Percentiles rank a stretch among this genome's conserved stretches.
Conservation (phyloP, 92 coral and sea anemone genomes). For the Bergia puertoricense region DNA sequence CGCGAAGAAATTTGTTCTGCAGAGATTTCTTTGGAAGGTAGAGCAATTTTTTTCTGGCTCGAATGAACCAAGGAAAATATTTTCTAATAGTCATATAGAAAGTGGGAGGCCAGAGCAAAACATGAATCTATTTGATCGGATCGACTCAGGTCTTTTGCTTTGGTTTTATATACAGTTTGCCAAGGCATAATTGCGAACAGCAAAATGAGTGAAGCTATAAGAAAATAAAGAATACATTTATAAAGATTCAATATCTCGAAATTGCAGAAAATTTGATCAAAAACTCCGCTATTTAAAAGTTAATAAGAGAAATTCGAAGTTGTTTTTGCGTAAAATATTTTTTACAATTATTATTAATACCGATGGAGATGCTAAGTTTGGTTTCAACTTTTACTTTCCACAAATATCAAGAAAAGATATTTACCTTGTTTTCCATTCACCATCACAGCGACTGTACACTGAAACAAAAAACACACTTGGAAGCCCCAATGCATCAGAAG, state of each 20-base stretch:
- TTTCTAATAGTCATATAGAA: neutral
- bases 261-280: neutral
- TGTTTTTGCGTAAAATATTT: neutral
- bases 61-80: neutral
- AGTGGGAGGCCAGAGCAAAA: neutral
- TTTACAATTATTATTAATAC: neutral
- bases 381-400: neutral
- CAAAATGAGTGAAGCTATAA: neutral
- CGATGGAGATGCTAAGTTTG: neutral
- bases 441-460: neutral
- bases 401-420: neutral
- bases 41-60: neutral
- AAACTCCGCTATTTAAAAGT: neutral
- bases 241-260: neutral
- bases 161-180: neutral
- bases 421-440: conserved; percentile 19
- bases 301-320: conserved; percentile 8
- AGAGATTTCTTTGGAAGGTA: neutral
- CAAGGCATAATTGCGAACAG: neutral
- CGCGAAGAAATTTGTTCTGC: neutral
- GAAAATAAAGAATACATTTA: neutral
- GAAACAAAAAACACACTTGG: neutral
- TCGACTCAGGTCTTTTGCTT: neutral
- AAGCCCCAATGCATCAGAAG: neutral
- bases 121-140: neutral